phyloP scores from a whole-genome alignment of 2,113 vertebrate genomes.

The Ceratotherium simum region DNA sequence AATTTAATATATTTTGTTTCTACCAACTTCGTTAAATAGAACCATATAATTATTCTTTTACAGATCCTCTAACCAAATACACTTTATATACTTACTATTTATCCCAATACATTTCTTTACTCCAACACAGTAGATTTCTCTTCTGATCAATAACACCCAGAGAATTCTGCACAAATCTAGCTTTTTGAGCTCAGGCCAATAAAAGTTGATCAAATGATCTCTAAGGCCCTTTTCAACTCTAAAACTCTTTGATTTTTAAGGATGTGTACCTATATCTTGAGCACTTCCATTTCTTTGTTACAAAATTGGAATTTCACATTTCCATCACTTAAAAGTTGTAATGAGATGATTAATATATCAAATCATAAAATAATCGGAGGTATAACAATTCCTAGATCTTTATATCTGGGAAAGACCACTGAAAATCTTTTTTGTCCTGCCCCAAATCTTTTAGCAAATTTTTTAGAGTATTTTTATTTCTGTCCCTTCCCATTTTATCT shows the following conservation, averaged over 20 bases:
- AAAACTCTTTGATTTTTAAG: not conserved
- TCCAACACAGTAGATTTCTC: conserved; percentile 31
- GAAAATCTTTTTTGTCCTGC: not conserved
- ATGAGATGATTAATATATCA: not conserved
- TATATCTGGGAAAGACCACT: not conserved
- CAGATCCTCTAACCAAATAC: not conserved
- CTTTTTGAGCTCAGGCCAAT: not conserved
- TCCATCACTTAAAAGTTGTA: not conserved
- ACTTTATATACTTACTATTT: not conserved
- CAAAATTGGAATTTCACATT: conserved; percentile 11
- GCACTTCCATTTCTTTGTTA: not conserved
- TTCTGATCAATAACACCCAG: not conserved
- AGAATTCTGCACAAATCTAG: not conserved
- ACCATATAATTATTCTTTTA: conserved; percentile 19
- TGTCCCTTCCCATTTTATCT: not conserved
- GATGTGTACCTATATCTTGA: not conserved
- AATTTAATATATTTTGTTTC: not conserved
- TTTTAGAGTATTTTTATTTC: not conserved
- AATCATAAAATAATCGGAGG: not conserved
- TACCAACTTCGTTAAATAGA: not conserved
- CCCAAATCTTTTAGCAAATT: not conserved
- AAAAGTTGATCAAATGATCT: not conserved
- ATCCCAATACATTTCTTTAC: not conserved
- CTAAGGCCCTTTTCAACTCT: not conserved
- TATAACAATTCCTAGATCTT: not conserved